Percentiles rank a stretch among this genome's conserved stretches.
Conservation (phyloP, 2,888 invertebrate genomes). For the Phalera bucephala region DNA sequence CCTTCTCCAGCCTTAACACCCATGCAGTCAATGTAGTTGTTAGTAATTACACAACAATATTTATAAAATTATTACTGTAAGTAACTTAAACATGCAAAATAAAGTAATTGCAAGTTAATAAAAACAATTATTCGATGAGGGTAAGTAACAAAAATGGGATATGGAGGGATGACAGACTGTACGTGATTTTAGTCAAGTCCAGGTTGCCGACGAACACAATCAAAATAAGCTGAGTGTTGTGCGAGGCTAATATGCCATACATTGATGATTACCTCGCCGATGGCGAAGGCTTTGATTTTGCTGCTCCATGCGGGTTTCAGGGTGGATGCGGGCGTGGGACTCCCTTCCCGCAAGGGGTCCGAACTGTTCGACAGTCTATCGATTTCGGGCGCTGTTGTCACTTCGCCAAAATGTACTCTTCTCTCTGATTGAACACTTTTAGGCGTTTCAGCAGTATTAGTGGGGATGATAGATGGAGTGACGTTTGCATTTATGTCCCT, state of each 20-base stretch:
- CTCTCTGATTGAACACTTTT: conserved; percentile 74
- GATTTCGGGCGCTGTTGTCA: conserved; percentile 65
- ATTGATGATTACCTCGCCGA: conserved; percentile 81
- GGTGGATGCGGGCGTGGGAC: conserved; percentile 60
- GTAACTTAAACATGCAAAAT: conserved; percentile 74
- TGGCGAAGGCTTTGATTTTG: conserved; percentile 80
- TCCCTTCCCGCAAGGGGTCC: conserved; percentile 62
- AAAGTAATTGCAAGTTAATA: conserved; percentile 73
- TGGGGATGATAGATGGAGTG: conserved; percentile 46
- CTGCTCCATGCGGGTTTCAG: conserved; percentile 79
- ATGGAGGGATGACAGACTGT: conserved; percentile 58
- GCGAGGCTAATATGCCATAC: conserved; percentile 72
- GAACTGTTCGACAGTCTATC: conserved; percentile 65
- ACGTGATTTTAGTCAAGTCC: conserved; percentile 62
- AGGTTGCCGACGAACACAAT: conserved; percentile 79
- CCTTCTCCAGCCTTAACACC: conserved; percentile 72
- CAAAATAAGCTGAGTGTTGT: conserved; percentile 75
- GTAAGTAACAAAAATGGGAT: conserved; percentile 63
- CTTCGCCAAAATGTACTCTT: conserved; percentile 77
- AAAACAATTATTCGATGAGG: conserved; percentile 51
- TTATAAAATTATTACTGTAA: conserved; percentile 52
- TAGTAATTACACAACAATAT: conserved; percentile 40
- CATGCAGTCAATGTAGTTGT: conserved; percentile 71
- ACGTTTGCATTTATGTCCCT: conserved; percentile 69
- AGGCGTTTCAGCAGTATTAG: conserved; percentile 50